Percentiles rank a stretch among this genome's conserved stretches.
phyloP scores from a whole-genome alignment of 2,797 vertebrate species.

The Chrosomus eos region DNA sequence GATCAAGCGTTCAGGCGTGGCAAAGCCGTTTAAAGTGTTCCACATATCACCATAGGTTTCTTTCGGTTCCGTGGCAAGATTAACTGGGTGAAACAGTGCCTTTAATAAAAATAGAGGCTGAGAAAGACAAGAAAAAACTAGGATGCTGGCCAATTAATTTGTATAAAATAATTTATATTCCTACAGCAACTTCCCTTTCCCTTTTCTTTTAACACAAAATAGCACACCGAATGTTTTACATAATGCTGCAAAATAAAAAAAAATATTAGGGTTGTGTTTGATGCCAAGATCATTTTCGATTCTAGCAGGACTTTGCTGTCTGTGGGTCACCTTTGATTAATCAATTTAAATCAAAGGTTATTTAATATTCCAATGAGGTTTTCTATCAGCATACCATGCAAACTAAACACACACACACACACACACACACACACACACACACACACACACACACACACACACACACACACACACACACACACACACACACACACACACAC shows the following conservation, averaged over 20 bases:
- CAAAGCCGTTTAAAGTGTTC: slow-evolving; percentile 60
- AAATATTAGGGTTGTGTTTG: slow-evolving; percentile 2
- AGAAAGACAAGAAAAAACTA: slow-evolving; percentile 18
- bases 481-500: neutral
- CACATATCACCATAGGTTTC: slow-evolving; percentile 48
- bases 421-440: neutral
- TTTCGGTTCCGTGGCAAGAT: slow-evolving; percentile 19
- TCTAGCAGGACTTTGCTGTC: neutral
- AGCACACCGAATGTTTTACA: slow-evolving; percentile 21
- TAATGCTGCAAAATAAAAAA: slow-evolving; percentile 23
- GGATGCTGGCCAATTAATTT: slow-evolving; percentile 37
- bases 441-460: no score
- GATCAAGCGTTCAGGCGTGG: slow-evolving; percentile 59
- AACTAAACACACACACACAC: neutral
- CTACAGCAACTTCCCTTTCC: neutral
- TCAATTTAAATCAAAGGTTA: slow-evolving; percentile 39
- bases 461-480: neutral
- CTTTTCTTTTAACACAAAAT: slow-evolving; percentile 27
- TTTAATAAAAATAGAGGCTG: slow-evolving; percentile 40
- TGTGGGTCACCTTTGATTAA: slow-evolving; percentile 32
- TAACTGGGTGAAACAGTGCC: slow-evolving; percentile 24
- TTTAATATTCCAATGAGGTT: slow-evolving; percentile 40
- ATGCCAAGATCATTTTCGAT: slow-evolving; percentile 27
- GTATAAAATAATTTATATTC: slow-evolving; percentile 45
- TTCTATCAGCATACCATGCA: slow-evolving; percentile 2